These are phyloP conservation scores for Zonitis immaculata DNA, from an alignment of 2,888 invertebrate species.

Conservation along the genomic window DNA sequence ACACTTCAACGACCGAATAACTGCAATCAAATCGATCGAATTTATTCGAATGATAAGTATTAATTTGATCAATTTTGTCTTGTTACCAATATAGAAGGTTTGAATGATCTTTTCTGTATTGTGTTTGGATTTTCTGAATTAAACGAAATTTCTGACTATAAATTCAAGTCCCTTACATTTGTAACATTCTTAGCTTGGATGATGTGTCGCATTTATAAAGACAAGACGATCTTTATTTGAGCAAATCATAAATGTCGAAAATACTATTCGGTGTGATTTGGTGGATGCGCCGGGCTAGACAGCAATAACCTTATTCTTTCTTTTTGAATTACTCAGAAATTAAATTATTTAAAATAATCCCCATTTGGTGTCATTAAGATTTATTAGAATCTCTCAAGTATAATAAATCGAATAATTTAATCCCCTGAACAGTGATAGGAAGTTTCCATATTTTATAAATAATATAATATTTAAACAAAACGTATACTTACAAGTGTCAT, in stretches of 20 bases:
- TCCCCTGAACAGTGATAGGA: background rate
- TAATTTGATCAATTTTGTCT: too few relatives aligned
- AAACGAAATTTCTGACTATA: background rate
- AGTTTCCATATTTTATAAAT: too few relatives aligned
- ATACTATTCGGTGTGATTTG: background rate
- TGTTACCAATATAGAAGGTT: too few relatives aligned
- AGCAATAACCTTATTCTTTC: too few relatives aligned
- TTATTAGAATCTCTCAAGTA: background rate
- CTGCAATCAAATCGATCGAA: too few relatives aligned
- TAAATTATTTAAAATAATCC: background rate
- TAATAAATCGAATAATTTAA: background rate
- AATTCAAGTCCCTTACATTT: background rate
- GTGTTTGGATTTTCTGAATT: too few relatives aligned
- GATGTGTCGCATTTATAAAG: background rate
- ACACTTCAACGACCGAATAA: background rate
- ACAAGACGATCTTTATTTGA: too few relatives aligned
- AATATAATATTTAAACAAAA: too few relatives aligned
- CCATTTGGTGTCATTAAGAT: background rate
- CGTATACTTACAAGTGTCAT: background rate
- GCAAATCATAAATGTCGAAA: too few relatives aligned
- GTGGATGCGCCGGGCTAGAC: background rate
- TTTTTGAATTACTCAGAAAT: background rate
- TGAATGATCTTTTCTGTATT: too few relatives aligned
- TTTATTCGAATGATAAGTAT: too few relatives aligned
- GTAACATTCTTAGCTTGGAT: background rate